A percentile compares a stretch with the other conserved stretches of the same genome.
Evolutionary conservation across 2,113 vertebrate genomes (phyloP).

Genomic region (Eleginops maclovinus): DNA sequence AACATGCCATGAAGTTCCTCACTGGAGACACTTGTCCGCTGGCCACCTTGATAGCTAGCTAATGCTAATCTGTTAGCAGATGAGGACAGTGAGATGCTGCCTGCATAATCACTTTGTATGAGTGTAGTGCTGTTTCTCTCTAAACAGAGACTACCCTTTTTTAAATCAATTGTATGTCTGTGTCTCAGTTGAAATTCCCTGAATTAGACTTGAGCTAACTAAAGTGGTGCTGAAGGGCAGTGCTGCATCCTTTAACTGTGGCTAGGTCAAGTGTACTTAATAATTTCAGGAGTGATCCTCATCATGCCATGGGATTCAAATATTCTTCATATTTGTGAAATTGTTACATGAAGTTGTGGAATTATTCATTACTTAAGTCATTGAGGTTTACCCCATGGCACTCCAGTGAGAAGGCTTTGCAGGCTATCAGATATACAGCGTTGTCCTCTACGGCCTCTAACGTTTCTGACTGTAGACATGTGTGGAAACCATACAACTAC

Average conservation of each 20-base stretch:
- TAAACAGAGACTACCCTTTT: neutral
- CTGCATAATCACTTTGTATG: slow-evolving; percentile 17
- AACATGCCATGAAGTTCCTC: neutral
- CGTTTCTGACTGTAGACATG: slow-evolving; percentile 20
- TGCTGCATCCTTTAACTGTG: neutral
- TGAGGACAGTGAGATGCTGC: slow-evolving; percentile 57
- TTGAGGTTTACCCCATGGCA: too few relatives aligned
- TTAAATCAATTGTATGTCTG: neutral
- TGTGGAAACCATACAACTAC: slow-evolving; percentile 25
- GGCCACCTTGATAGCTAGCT: slow-evolving; percentile 56
- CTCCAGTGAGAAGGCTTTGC: too few relatives aligned
- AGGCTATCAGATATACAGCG: neutral
- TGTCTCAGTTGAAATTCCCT: neutral
- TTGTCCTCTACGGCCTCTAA: slow-evolving; percentile 28
- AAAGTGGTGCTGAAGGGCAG: slow-evolving; percentile 35
- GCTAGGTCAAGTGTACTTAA: slow-evolving; percentile 1
- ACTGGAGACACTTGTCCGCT: neutral
- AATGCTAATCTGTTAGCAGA: slow-evolving; percentile 61
- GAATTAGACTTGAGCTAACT: neutral
- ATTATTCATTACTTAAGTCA: neutral
- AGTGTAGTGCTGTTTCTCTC: neutral
- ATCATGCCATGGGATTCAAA: neutral
- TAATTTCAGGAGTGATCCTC: neutral
- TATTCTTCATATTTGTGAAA: neutral
- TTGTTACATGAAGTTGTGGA: accelerated